These are phyloP conservation scores for Drosophila meridionalis DNA, from an alignment of 2,888 invertebrate genomes.

Conservation along the genomic window DNA sequence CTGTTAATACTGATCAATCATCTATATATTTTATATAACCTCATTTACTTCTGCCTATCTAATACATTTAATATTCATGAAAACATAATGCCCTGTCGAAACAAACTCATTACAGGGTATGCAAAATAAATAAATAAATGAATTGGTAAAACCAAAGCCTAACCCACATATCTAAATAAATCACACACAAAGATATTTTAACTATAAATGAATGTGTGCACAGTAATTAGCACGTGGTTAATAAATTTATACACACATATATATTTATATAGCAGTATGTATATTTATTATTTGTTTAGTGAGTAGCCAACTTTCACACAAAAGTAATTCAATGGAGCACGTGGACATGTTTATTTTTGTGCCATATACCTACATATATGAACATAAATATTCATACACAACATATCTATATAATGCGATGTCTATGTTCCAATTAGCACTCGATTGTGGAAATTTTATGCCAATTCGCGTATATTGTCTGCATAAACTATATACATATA, in stretches of 20 bases:
- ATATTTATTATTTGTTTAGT: constrained; percentile 12
- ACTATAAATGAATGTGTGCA: constrained; percentile 25
- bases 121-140: constrained; percentile 10
- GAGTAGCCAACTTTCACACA: constrained; percentile 54
- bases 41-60: background rate
- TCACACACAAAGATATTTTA: constrained; percentile 34
- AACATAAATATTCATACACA: constrained; percentile 1
- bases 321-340: constrained; percentile 37
- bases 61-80: background rate
- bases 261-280: constrained; percentile 13
- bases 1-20: background rate
- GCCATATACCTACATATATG: background rate
- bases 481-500: constrained; percentile 4
- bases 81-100: background rate
- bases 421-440: constrained; percentile 62
- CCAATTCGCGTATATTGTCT: constrained; percentile 42
- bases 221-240: constrained; percentile 67
- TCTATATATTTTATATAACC: background rate
- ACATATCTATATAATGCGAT: constrained; percentile 28
- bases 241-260: constrained; percentile 64
- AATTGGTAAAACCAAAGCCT: constrained; percentile 40
- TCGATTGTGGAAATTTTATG: constrained; percentile 72
- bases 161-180: constrained; percentile 71
- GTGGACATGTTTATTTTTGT: constrained; percentile 29
- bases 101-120: background rate